These are phyloP conservation scores for Paradoxurus hermaphroditus DNA, from an alignment of 2,113 vertebrate species.

Conservation along the genomic window DNA sequence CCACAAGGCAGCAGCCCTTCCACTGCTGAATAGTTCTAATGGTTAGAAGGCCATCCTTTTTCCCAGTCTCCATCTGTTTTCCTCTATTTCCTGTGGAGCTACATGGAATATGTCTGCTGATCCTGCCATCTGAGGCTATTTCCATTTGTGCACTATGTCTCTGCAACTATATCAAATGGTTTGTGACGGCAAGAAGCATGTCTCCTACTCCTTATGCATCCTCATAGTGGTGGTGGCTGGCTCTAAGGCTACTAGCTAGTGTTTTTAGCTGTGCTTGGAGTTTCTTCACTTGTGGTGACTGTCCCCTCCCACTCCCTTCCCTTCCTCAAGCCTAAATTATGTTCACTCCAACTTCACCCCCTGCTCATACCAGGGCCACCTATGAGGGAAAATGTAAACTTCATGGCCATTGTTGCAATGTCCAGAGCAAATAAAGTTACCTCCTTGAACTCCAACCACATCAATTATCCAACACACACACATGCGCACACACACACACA, in stretches of 20 bases:
- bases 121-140: not conserved
- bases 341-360: not conserved
- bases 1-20: not conserved
- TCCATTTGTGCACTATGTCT: not conserved
- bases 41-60: not conserved
- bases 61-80: not conserved
- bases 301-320: not conserved
- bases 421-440: conserved; percentile 5
- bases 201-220: not conserved
- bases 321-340: not conserved
- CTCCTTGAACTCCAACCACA: not conserved
- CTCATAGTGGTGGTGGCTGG: not conserved
- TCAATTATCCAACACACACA: not conserved
- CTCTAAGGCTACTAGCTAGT: not conserved
- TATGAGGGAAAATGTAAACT: not conserved
- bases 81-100: conserved; percentile 1
- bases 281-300: not conserved
- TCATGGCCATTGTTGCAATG: not conserved
- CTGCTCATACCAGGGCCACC: not conserved
- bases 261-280: not conserved
- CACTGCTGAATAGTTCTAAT: not conserved
- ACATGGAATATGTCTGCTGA: not conserved
- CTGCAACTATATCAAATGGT: not conserved
- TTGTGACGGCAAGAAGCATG: not conserved
- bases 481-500: not conserved